Conservation (phyloP, 2,113 vertebrate species). For the Dendropsophus ebraccatus region DNA sequence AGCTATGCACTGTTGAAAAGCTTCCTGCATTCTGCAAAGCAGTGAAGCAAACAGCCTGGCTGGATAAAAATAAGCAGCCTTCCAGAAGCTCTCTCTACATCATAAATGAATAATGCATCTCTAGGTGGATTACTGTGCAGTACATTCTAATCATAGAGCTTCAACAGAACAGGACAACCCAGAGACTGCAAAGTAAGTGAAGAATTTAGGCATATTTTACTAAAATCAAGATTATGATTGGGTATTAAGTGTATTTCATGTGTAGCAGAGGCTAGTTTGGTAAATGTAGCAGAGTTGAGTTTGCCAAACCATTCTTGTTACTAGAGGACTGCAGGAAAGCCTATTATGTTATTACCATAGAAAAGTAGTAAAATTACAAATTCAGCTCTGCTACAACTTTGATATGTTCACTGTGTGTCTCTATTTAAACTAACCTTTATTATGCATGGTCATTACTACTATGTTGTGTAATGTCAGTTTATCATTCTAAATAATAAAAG, state of each 20-base stretch:
- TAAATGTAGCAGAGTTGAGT: neutral
- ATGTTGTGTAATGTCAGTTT: neutral
- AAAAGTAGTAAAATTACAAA: neutral
- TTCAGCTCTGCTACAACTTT: neutral
- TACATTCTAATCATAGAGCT: slow-evolving; percentile 5
- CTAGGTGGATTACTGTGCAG: slow-evolving; percentile 23
- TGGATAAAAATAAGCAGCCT: slow-evolving; percentile 43
- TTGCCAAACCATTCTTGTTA: neutral
- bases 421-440: too few relatives aligned
- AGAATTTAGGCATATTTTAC: neutral
- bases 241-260: neutral
- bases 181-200: slow-evolving; percentile 15
- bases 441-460: neutral
- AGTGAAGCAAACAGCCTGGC: slow-evolving; percentile 15
- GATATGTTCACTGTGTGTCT: neutral
- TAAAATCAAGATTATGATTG: neutral
- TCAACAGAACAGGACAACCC: too few relatives aligned
- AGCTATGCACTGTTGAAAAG: neutral
- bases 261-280: neutral
- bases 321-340: neutral
- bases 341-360: neutral
- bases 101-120: slow-evolving; percentile 39
- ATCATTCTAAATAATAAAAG: neutral
- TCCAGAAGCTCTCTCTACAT: slow-evolving; percentile 24
- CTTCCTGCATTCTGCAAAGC: slow-evolving; percentile 1